Percentiles rank a stretch among this genome's conserved stretches.
phyloP scores from a whole-genome alignment of 2,113 vertebrate species.

The Leucopsar rothschildi region DNA sequence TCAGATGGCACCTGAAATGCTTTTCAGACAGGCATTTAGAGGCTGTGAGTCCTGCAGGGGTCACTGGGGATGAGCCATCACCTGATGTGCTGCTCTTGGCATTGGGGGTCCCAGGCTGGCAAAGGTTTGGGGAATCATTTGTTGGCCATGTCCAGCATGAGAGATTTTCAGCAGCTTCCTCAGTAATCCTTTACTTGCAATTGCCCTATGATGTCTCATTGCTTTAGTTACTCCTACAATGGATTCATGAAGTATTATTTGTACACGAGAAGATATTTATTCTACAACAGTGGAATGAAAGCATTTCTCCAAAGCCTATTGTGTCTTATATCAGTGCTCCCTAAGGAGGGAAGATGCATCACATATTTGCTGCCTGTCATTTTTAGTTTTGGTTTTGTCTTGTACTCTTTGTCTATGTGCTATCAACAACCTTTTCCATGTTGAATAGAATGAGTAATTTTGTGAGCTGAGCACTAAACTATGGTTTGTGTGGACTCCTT shows the following conservation, averaged over 20 bases:
- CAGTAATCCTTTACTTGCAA: neutral
- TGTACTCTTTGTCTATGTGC: neutral
- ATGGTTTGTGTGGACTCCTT: neutral
- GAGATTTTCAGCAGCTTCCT: conserved; percentile 50
- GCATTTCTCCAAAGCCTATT: conserved; percentile 1
- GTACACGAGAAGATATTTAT: conserved; percentile 10
- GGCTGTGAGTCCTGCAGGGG: conserved; percentile 46
- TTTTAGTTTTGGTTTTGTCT: conserved; percentile 5
- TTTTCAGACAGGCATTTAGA: conserved; percentile 57
- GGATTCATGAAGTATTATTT: conserved; percentile 44
- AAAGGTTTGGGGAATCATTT: neutral
- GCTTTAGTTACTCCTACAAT: neutral
- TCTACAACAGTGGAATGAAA: neutral
- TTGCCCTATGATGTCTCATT: neutral
- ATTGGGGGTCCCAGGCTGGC: neutral
- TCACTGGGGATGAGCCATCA: conserved; percentile 1
- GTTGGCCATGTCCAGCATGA: conserved; percentile 9
- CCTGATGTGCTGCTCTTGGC: neutral
- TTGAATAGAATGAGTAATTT: neutral
- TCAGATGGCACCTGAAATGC: conserved; percentile 26
- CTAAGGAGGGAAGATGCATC: neutral
- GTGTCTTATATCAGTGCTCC: neutral
- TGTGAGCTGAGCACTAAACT: neutral
- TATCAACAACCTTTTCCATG: neutral
- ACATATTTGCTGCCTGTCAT: neutral